Base-by-base conservation (phyloP, 1,140 invertebrate genomes). In the Trichoplusia ni region DNA sequence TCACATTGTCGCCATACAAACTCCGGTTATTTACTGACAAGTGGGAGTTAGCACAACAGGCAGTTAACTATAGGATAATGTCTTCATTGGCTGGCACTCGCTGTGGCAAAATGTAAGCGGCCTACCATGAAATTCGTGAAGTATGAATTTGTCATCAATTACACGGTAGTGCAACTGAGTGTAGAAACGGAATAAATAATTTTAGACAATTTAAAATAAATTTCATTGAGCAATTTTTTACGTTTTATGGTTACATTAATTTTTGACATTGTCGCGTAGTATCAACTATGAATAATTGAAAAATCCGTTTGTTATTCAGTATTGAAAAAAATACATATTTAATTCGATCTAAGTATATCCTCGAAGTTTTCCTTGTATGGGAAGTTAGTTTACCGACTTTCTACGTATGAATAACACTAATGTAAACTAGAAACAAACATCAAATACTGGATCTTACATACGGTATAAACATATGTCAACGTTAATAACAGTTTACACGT, bases 401-500 rank as follows among this genome's bases (percentile, higher is more conserved):
- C n/a, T n/a, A n/a, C n/a, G n/a, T n/a, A n/a, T n/a, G n/a, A n/a
- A n/a, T n/a, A n/a, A n/a, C n/a, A n/a, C n/a, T n/a, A n/a, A n/a
- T n/a, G n/a, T n/a, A n/a, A n/a, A n/a, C n/a, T n/a, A n/a, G n/a
- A n/a, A n/a, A n/a, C n/a, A n/a, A n/a, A n/a, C n/a, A n/a, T n/a
- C 9, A 4, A 14, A 31, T 31, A 47, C 18, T 47, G 18, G 29
- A 47, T 47, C 29, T n/a, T n/a, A 33, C 11, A 35, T 21, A 35
- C 4, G 35, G 21, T 7, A 21, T 35, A 35, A 35, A n/a, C 9
- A 16, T 18, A 49, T 19, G 23, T 8, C 23, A 49, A 33, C 29
- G 13, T 13, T 67, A 67, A 67, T 54, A 61, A 67, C 38, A 11
- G 42, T 61, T 53, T 56, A 35, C 64, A 56, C 11, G 29, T 35